Base-by-base conservation (phyloP, 1,140 invertebrate genomes). In the Apis dorsata region DNA sequence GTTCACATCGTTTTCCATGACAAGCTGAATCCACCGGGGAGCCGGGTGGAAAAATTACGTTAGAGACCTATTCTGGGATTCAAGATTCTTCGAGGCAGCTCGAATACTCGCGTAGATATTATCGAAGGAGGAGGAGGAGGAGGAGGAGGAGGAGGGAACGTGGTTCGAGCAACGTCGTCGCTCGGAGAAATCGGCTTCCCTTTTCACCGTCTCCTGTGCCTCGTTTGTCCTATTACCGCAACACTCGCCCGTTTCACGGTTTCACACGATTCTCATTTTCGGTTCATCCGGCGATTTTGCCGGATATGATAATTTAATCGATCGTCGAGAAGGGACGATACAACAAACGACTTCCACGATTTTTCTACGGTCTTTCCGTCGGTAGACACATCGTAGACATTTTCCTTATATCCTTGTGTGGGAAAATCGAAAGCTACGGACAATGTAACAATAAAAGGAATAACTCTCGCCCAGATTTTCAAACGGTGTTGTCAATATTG, bases 401-500 rank as follows among this genome's bases (percentile, higher is more conserved):
- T 66, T 44, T 34, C 34, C 34, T 34, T 34, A 34, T 34, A 34
- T 44, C 34, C 34, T 34, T 34, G 4, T 34, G 2, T 34, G 34
- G 34, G 34, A 7, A 7, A 7, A 44, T 44, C 4, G 34, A 4
- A 44, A 19, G 9, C 21, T 21, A 21, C 9, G 10, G 17, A 49
- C 5, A 8, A 63, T 62, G 59, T 71, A 72, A 51, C 55, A n/a
- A 78, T 59, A 82, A 82, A 85, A 65, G 81, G 66, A 69, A 81
- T 86, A 84, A 87, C 83, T 79, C 83, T 79, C 34, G 0, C 77
- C 34, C n/a, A 66, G 83, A 76, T 70, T 73, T 74, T 34, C 63
- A 88, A 86, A 88, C 81, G 88, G 60, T 75, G 72, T 69, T 65
- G 85, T 83, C 86, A 80, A 88, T 86, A 88, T 86, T 78, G 76